Conservation (phyloP, 2,888 invertebrate species). For the Cacoxenus indagator region DNA sequence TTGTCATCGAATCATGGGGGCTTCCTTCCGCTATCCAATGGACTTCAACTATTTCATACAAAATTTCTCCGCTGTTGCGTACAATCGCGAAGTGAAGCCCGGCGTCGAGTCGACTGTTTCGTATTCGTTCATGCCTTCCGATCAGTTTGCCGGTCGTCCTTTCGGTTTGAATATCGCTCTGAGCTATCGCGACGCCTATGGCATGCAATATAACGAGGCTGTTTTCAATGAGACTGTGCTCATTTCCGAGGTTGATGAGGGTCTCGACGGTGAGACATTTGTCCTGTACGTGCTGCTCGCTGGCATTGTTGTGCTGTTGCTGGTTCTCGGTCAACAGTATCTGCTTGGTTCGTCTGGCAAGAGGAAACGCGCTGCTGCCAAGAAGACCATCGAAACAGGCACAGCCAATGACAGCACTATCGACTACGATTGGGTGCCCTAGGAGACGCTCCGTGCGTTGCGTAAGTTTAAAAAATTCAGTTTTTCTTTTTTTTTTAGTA, state of each 20-base stretch:
- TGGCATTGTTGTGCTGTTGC: constrained; percentile 86
- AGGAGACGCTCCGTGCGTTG: constrained; percentile 85
- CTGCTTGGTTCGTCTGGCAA: constrained; percentile 88
- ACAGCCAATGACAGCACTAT: constrained; percentile 91
- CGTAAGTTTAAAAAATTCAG: constrained; percentile 82
- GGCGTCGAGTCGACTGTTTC: constrained; percentile 94
- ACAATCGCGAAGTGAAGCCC: constrained; percentile 89
- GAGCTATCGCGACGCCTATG: constrained; percentile 85
- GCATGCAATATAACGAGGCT: constrained; percentile 80
- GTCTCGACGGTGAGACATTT: constrained; percentile 97
- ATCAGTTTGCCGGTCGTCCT: constrained; percentile 95
- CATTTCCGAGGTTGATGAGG: constrained; percentile 96
- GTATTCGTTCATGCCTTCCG: constrained; percentile 95
- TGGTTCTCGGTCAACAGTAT: constrained; percentile 91
- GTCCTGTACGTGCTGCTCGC: constrained; percentile 97
- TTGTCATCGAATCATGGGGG: constrained; percentile 93
- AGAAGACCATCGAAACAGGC: constrained; percentile 88
- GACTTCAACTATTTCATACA: constrained; percentile 98
- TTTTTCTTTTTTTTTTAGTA: no score
- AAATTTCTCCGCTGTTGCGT: constrained; percentile 94
- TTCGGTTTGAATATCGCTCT: constrained; percentile 95
- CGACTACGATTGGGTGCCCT: constrained; percentile 98
- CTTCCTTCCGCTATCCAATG: constrained; percentile 98
- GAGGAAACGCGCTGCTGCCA: constrained; percentile 73
- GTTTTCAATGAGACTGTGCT: constrained; percentile 98